phyloP scores from a whole-genome alignment of 2,113 vertebrate genomes.

The Epinephelus lanceolatus region DNA sequence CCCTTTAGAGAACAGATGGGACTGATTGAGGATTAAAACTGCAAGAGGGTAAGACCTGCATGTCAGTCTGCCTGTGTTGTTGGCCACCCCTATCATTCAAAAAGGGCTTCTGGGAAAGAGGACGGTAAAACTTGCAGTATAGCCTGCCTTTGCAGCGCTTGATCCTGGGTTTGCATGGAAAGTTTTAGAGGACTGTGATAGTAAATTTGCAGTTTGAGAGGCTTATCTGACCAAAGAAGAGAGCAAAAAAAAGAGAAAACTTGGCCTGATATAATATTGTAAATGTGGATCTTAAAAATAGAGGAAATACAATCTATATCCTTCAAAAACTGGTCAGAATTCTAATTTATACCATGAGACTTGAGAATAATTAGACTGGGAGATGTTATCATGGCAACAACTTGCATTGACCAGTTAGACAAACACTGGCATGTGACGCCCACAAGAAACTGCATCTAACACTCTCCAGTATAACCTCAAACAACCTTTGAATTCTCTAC shows the following conservation, averaged over 20 bases:
- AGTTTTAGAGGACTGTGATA: neutral
- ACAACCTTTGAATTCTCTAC: neutral
- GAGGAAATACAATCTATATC: neutral
- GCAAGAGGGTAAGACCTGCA: neutral
- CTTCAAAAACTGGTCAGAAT: neutral
- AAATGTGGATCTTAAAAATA: neutral
- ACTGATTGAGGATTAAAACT: neutral
- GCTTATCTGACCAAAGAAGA: neutral
- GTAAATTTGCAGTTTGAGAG: neutral
- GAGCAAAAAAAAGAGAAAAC: neutral
- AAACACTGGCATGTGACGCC: neutral
- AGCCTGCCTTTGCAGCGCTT: neutral
- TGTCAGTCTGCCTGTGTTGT: neutral
- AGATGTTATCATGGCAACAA: neutral
- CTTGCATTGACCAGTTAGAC: neutral
- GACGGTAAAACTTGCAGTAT: neutral
- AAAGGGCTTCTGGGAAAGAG: neutral
- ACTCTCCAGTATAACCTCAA: neutral
- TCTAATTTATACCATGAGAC: too few relatives aligned
- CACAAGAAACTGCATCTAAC: neutral
- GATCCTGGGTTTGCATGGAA: neutral
- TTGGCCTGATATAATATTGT: neutral
- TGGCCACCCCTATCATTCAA: neutral
- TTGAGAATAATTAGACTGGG: neutral
- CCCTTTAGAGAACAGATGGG: slow-evolving; percentile 1